Conservation (phyloP, 1,140 invertebrate species). For the Bombus picipes region DNA sequence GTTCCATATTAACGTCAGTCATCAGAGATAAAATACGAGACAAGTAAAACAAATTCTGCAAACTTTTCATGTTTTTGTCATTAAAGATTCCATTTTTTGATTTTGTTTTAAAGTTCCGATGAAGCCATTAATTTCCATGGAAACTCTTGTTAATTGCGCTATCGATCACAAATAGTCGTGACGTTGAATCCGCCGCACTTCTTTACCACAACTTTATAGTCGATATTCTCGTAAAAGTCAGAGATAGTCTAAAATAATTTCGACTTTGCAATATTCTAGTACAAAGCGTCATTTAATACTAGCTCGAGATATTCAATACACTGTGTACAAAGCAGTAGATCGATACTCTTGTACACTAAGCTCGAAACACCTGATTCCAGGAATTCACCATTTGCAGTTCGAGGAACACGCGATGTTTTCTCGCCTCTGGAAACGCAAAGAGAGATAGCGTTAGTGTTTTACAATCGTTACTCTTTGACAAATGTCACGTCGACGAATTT, state of each 20-base stretch:
- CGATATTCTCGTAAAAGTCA: neutral
- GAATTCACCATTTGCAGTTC: neutral
- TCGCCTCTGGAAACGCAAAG: too few relatives aligned
- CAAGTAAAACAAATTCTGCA: too few relatives aligned
- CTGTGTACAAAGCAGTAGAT: neutral
- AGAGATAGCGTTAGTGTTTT: neutral
- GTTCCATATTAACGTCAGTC: too few relatives aligned
- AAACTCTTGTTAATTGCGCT: too few relatives aligned
- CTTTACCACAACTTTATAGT: too few relatives aligned
- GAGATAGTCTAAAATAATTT: neutral
- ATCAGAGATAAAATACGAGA: too few relatives aligned
- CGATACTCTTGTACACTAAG: neutral
- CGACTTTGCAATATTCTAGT: too few relatives aligned
- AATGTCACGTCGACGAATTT: constrained; percentile 4
- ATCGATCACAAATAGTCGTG: neutral
- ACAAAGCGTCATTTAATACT: neutral
- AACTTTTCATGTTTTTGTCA: too few relatives aligned
- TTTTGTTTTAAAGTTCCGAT: too few relatives aligned
- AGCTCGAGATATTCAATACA: neutral
- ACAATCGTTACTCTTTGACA: neutral
- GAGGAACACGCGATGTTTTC: neutral
- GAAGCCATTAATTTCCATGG: too few relatives aligned
- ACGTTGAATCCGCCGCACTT: neutral
- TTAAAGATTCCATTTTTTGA: too few relatives aligned
- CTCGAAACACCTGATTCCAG: neutral